Base-by-base conservation (phyloP, 92 coral and sea anemone genomes). In the Isaurus tuberculatus region DNA sequence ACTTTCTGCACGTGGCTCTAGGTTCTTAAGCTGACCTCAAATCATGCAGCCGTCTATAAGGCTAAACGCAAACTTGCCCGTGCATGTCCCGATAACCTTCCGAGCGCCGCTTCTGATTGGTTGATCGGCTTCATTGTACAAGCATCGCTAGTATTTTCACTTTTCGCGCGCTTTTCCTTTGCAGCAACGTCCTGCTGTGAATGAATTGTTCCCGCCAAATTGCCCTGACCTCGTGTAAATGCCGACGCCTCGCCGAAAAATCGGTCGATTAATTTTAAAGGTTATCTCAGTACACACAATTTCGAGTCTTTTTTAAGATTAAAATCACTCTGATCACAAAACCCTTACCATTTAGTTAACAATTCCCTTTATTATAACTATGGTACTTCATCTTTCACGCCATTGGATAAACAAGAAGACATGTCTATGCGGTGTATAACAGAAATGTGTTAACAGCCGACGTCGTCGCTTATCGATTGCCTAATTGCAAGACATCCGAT, bases 201-300 rank as follows among this genome's bases (percentile, higher is more conserved):
- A 33, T 77, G 55, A 22, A 77, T 10, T 57, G 34, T 77, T 77
- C 69, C 82, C 82, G 82, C 82, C 82, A 58, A 57, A 77, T 60
- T 77, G 70, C 57, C 82, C 55, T 58, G 70, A 77, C 82, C 82
- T 77, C 82, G 82, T 77, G 82, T 53, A 58, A 36, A 23, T 23
- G 32, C 57, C 57, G 70, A 60, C 82, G 70, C 82, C 82, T 58
- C 34, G 51, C 33, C 22, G 31, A 40, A 25, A 77, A 29, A 29
- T 77, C 33, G 34, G 28, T 36, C 43, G 81, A 34, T 32, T 58
- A 77, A 37, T 32, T 32, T 20, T 46, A 34, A 53, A 27, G 26
- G 19, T 51, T 49, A 30, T 49, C n/a, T 74, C 66, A 74, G 63
- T 22, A 11, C 5, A 33, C 28, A 4, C 33, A 69, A 17, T 5